Base-by-base conservation (phyloP, 1,140 invertebrate genomes). In the Pseudomyrmex concolor region DNA sequence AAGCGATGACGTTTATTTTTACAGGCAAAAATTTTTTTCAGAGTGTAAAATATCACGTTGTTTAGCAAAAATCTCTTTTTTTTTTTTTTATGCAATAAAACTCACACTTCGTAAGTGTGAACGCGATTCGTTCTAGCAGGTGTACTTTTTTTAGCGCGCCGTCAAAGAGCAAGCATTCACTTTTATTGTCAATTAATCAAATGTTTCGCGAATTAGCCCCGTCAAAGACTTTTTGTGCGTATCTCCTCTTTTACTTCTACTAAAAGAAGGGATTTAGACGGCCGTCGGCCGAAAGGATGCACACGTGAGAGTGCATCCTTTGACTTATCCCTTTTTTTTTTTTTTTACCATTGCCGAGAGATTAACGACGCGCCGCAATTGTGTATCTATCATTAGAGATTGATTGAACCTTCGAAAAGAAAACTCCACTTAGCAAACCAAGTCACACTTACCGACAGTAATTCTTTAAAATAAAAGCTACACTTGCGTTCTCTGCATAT, bases 201-300 rank as follows among this genome's bases (percentile, higher is more conserved):
- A 87, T 12, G 10, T 73, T 10, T 45, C 4, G 55, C 17, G 10
- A 67, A 17, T n/a, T 54, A 34, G 10, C 43, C 50, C 12, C 34
- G 63, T 77, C 55, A 43, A 50, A 60, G 25, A 77, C 70, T 74
- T 80, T 71, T 86, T 51, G 15, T 48, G n/a, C 59, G 22, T 57
- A 68, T 54, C 34, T 34, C 0, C 5, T 34, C 34, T 34, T 34
- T 8, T 19, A 15, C 0, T 22, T 34, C 22, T 22, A 48, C 9
- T 34, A 34, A n/a, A 45, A 62, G 34, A 68, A 48, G 43, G 50
- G 67, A 59, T 68, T n/a, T 51, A 34, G 9, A 25, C 71, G 12
- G 50, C 25, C 48, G 45, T n/a, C 43, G 13, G 45, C 0, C 54
- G 15, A 70, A 51, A 76, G 70, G 59, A 76, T 68, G 15, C 50